Conservation (phyloP, 2,888 invertebrate species). For the Xylota sylvarum region DNA sequence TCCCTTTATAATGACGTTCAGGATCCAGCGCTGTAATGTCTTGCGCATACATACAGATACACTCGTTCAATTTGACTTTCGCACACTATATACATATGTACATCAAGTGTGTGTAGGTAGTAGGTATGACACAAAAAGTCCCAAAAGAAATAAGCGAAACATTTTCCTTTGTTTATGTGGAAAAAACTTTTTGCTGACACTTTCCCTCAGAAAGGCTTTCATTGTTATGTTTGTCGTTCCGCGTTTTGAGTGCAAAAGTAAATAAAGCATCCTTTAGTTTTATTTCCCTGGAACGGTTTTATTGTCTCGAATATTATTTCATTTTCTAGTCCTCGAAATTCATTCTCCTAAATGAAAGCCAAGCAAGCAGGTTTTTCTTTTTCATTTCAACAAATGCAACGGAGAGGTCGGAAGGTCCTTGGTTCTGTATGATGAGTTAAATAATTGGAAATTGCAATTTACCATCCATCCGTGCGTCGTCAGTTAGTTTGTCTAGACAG, state of each 20-base stretch:
- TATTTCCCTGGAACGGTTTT: constrained; percentile 61
- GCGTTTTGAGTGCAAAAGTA: constrained; percentile 57
- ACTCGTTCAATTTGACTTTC: constrained; percentile 50
- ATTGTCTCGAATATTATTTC: constrained; percentile 72
- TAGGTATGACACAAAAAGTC: not conserved
- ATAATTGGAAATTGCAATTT: constrained; percentile 69
- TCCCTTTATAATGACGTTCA: constrained; percentile 49
- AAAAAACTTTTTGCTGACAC: constrained; percentile 66
- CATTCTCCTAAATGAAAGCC: constrained; percentile 52
- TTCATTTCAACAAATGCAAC: not conserved
- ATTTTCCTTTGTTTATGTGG: constrained; percentile 65
- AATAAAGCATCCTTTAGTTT: constrained; percentile 66
- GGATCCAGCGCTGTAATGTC: constrained; percentile 39
- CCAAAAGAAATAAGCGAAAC: constrained; percentile 24
- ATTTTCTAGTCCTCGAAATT: constrained; percentile 69
- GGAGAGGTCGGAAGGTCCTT: not conserved
- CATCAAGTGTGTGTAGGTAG: not conserved
- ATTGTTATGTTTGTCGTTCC: constrained; percentile 62
- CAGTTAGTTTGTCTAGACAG: not conserved
- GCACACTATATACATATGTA: constrained; percentile 7
- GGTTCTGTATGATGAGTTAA: constrained; percentile 36
- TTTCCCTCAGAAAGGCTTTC: constrained; percentile 56
- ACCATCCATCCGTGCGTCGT: constrained; percentile 1
- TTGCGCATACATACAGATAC: constrained; percentile 25
- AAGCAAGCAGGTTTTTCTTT: constrained; percentile 41